Base-by-base conservation (phyloP, 2,113 vertebrate species). In the Phalacrocorax aristotelis region DNA sequence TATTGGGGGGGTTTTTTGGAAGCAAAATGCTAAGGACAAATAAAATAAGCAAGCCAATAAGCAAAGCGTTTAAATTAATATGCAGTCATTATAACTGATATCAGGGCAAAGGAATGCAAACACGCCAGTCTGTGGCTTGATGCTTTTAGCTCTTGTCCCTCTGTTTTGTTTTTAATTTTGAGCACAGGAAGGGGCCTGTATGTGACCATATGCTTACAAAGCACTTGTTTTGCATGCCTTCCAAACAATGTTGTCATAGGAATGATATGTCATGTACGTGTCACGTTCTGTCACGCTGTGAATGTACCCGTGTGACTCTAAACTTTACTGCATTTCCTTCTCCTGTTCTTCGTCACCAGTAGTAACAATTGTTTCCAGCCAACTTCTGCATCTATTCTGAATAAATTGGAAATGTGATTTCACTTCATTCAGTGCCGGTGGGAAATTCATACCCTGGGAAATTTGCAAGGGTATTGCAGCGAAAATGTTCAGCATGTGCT, bases 51-150 rank as follows among this genome's bases (percentile, higher is more conserved):
- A 89, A n/a, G 13, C 87, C 58, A 76, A 36, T 80, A 89, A 87
- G 49, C 40, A 74, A 87, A 89, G 49, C n/a, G 44, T 87, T 87
- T 89, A 83, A 87, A 85, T 95, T 74, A 89, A 46, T 58, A 13
- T 72, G 40, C 57, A 79, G 54, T 79, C 61, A 52, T 70, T 91
- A 30, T 51, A 87, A 46, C 52, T 91, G 83, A 23, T 94, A 95
- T 21, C 87, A 96, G 78, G 62, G 22, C 70, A 83, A 72, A 97
- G 94, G 95, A 95, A 95, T 93, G 94, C 66, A 61, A 95, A 83
- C 82, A 77, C 70, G 62, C 84, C 68, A 60, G 78, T 66, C 66
- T 79, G 70, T 89, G 94, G 61, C 81, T 89, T 77, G 61, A 36
- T 76, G 70, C 58, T 49, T 89, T 94, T 54, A 95, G 77, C 74